Conservation (phyloP, 2,113 vertebrate genomes). For the Lynx canadensis region DNA sequence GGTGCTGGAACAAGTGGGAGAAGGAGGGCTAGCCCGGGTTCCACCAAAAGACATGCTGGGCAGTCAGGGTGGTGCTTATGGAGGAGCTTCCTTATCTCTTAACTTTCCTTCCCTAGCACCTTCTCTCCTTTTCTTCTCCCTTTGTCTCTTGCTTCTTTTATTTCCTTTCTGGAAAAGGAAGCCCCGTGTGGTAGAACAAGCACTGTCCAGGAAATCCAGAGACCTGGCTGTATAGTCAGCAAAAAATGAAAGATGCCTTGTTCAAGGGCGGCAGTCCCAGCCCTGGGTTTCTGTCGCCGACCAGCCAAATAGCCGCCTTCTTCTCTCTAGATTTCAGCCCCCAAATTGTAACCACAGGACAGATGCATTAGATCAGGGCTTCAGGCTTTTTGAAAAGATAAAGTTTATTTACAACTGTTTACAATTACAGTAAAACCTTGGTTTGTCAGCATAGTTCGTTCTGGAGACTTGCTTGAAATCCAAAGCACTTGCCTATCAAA, state of each 20-base stretch:
- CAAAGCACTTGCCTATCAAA: too few species aligned
- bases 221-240: too few species aligned
- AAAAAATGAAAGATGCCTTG: background rate
- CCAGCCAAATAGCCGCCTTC: background rate
- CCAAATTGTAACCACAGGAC: accelerated
- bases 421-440: background rate
- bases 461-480: too few species aligned
- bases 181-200: background rate
- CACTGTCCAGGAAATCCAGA: background rate
- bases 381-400: background rate
- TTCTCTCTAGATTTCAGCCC: background rate
- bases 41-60: background rate
- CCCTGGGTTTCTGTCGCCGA: accelerated
- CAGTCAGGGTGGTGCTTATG: background rate
- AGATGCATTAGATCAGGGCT: background rate
- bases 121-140: background rate
- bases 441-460: too few species aligned
- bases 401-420: background rate
- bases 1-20: background rate
- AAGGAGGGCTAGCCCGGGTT: background rate
- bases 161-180: background rate
- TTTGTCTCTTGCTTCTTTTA: background rate
- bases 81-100: background rate
- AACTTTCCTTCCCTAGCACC: background rate
- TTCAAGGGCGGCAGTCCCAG: accelerated